Percentiles rank a stretch among this genome's conserved stretches.
Evolutionary conservation across 2,797 vertebrate species (phyloP).

Genomic region (Sebastes steindachneri): DNA sequence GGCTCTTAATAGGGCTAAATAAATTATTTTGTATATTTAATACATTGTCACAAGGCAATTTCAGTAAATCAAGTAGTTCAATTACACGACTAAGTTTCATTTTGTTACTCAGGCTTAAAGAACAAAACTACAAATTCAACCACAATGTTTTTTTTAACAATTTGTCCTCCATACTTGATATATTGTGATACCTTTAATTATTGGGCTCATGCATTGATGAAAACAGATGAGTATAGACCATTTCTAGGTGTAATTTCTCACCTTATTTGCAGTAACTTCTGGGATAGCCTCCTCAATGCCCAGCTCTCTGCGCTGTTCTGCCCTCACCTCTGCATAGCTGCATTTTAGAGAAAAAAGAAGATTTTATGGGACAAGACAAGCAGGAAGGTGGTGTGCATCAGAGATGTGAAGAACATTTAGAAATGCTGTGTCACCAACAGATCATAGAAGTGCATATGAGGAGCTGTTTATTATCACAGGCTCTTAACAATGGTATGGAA

Average conservation of each 20-base stretch:
- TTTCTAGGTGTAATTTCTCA: slow-evolving; percentile 61
- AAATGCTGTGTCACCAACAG: background rate
- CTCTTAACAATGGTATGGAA: background rate
- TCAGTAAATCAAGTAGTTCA: background rate
- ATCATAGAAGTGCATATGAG: background rate
- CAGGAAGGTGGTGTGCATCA: background rate
- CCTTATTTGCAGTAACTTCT: slow-evolving; percentile 90
- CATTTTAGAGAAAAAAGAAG: background rate
- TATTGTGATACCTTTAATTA: background rate
- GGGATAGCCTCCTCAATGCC: slow-evolving; percentile 90
- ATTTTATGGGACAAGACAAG: background rate
- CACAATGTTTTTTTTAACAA: background rate
- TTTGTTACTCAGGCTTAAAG: background rate
- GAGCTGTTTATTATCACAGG: background rate
- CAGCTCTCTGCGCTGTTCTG: slow-evolving; percentile 84
- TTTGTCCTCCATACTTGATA: background rate
- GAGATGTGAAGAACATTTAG: background rate
- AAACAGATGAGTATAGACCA: background rate
- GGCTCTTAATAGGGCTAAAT: background rate
- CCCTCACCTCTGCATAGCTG: slow-evolving; percentile 88
- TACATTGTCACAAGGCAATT: background rate
- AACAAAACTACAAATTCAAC: background rate
- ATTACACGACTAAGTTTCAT: background rate
- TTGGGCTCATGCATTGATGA: background rate
- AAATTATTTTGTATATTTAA: background rate